Evolutionary conservation across 2,888 invertebrate genomes (phyloP).

Genomic region (Xanthorhoe designata): DNA sequence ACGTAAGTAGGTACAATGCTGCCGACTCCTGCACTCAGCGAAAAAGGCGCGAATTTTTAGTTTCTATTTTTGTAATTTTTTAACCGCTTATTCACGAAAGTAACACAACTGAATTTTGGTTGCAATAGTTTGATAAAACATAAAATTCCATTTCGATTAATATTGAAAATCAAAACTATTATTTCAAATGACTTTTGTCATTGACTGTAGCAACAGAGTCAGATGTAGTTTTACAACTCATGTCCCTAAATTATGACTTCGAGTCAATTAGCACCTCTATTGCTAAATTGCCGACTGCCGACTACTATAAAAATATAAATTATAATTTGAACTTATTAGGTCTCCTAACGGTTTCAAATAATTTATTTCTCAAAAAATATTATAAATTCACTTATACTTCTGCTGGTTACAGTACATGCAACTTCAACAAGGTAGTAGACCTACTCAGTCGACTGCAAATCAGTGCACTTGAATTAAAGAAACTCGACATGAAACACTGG

Average conservation of each 20-base stretch:
- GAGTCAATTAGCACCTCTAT: conserved; percentile 6
- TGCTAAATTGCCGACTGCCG: background rate
- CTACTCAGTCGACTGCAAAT: too few species aligned
- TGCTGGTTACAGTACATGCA: too few species aligned
- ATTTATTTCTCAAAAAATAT: too few species aligned
- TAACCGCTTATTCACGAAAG: background rate
- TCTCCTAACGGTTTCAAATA: too few species aligned
- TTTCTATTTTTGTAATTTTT: background rate
- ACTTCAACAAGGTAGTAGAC: too few species aligned
- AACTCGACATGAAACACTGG: too few species aligned
- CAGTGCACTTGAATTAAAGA: too few species aligned
- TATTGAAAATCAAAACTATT: background rate
- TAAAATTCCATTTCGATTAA: background rate
- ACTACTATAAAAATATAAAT: background rate
- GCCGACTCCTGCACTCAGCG: conserved; percentile 34
- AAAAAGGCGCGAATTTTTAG: background rate
- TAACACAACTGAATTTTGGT: background rate
- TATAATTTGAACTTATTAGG: too few species aligned
- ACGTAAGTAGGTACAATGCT: conserved; percentile 56
- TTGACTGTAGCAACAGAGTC: background rate
- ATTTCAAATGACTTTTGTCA: background rate
- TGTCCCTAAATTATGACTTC: conserved; percentile 3
- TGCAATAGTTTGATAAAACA: background rate
- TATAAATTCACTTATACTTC: too few species aligned
- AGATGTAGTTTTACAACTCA: conserved; percentile 22